Conservation (phyloP, 1,140 invertebrate genomes). For the Teleogryllus occipitalis region DNA sequence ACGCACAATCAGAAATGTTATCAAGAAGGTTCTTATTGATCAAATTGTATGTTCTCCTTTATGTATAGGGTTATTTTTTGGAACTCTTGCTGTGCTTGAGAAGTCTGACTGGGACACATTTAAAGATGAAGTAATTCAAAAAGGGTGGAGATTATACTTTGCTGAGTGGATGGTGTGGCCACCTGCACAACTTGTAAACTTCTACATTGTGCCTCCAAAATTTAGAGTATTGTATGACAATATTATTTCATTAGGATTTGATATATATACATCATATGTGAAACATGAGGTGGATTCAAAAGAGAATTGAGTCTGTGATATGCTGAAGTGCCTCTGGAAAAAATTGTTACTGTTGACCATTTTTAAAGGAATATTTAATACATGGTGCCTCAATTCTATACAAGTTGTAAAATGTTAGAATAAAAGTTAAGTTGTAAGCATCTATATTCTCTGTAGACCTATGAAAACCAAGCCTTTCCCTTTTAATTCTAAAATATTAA, state of each 20-base stretch:
- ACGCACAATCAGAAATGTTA: conserved; percentile 54
- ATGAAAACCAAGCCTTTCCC: no score
- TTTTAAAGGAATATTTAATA: no score
- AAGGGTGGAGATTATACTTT: conserved; percentile 68
- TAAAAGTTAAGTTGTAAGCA: no score
- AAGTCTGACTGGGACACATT: conserved; percentile 51
- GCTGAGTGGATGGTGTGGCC: conserved; percentile 78
- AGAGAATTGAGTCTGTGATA: background rate
- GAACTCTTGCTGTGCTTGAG: conserved; percentile 66
- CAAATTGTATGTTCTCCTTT: conserved; percentile 82
- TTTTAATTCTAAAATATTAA: no score
- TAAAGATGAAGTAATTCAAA: conserved; percentile 62
- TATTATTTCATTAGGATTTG: conserved; percentile 80
- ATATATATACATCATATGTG: conserved; percentile 87
- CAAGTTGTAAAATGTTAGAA: no score
- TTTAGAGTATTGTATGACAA: conserved; percentile 88
- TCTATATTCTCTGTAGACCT: no score
- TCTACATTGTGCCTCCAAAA: conserved; percentile 73
- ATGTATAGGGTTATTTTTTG: conserved; percentile 71
- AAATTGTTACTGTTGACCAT: no score
- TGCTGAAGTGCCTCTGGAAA: no score
- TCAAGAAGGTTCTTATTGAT: conserved; percentile 81
- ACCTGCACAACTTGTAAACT: conserved; percentile 70
- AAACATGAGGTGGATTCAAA: conserved; percentile 47
- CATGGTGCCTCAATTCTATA: no score